Evolutionary conservation across 2,888 invertebrate genomes (phyloP).

Genomic region (Drepanosiphum platanoidis): DNA sequence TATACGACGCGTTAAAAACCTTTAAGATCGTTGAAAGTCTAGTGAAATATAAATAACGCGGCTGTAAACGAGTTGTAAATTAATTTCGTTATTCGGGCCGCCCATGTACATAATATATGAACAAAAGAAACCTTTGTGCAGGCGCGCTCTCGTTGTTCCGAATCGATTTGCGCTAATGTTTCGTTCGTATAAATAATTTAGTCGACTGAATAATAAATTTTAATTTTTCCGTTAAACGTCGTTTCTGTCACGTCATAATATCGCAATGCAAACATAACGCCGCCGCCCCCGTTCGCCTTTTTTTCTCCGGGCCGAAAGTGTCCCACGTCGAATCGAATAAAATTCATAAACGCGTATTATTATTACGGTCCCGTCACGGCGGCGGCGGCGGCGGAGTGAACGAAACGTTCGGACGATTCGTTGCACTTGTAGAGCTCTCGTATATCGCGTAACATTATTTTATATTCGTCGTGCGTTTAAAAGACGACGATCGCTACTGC

Average conservation of each 20-base stretch:
- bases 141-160: not conserved
- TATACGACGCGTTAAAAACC: not conserved
- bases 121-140: not conserved
- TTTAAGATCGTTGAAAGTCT: not conserved
- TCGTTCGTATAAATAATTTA: not conserved
- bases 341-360: no score
- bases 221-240: not conserved
- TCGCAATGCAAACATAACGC: not conserved
- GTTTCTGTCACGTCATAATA: not conserved
- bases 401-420: no score
- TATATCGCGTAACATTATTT: no score
- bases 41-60: not conserved
- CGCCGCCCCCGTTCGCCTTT: no score
- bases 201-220: not conserved
- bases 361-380: no score
- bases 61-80: not conserved
- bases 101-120: not conserved
- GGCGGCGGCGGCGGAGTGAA: no score
- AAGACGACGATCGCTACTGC: no score
- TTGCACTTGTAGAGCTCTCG: no score
- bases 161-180: not conserved
- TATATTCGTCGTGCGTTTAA: no score
- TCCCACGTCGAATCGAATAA: no score
- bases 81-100: not conserved
- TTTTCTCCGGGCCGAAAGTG: no score